Evolutionary conservation across 2,888 invertebrate species (phyloP).

Genomic region (Bursaphelenchus okinawaensis): DNA sequence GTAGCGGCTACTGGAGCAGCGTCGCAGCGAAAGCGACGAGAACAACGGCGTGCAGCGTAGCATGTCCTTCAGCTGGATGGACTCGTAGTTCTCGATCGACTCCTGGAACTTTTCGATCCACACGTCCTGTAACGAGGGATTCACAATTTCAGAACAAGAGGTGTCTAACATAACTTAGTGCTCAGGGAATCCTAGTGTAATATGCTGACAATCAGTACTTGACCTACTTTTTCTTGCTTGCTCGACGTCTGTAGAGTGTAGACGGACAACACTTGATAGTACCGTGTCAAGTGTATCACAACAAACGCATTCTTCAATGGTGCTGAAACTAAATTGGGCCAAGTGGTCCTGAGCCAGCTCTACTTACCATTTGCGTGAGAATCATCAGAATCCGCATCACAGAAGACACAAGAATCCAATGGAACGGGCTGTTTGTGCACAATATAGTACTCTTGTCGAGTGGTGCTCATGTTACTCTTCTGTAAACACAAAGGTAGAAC

Average conservation of each 20-base stretch:
- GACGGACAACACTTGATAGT: constrained; percentile 62
- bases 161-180: too few species aligned
- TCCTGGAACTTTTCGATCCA: constrained; percentile 59
- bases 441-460: constrained; percentile 56
- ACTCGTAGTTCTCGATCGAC: constrained; percentile 59
- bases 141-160: too few species aligned
- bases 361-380: constrained; percentile 22
- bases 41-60: constrained; percentile 52
- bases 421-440: constrained; percentile 62
- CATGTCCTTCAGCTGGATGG: constrained; percentile 53
- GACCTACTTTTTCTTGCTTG: constrained; percentile 61
- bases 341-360: constrained; percentile 2
- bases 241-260: constrained; percentile 61
- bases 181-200: too few species aligned
- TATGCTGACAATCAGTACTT: constrained; percentile 6
- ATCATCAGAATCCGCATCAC: constrained; percentile 60
- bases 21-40: constrained; percentile 46
- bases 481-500: constrained; percentile 4
- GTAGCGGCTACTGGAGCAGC: constrained; percentile 29
- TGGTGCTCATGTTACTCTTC: constrained; percentile 41
- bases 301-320: constrained; percentile 60
- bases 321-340: constrained; percentile 29
- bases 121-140: constrained; percentile 51
- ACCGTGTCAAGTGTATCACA: constrained; percentile 62
- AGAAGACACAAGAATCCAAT: constrained; percentile 61